Evolutionary conservation across 1,140 invertebrate species (phyloP).

Genomic region (Lysiphlebus fabarum): DNA sequence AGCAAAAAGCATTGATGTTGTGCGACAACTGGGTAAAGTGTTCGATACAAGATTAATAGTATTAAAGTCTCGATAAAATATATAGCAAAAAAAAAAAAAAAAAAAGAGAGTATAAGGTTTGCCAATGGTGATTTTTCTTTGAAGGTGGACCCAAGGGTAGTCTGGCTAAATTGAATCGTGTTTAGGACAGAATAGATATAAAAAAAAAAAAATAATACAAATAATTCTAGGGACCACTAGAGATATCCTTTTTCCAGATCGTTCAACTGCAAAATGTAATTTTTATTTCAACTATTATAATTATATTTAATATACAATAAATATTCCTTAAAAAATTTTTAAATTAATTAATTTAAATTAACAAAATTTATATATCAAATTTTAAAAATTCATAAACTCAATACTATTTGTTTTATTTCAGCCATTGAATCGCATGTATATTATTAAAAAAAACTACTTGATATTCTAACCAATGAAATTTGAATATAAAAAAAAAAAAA

Average conservation of each 20-base stretch:
- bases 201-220: neutral
- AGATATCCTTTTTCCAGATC: constrained; percentile 29
- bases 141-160: constrained; percentile 52
- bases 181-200: constrained; percentile 44
- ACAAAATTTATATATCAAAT: too few relatives aligned
- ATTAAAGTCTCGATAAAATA: constrained; percentile 30
- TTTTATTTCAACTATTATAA: constrained; percentile 20
- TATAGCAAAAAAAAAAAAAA: too few relatives aligned
- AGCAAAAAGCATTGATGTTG: constrained; percentile 20
- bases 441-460: constrained; percentile 17
- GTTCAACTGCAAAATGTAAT: constrained; percentile 21
- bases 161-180: constrained; percentile 55
- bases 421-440: too few relatives aligned
- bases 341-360: too few relatives aligned
- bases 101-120: constrained; percentile 36
- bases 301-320: too few relatives aligned
- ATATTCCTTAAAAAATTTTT: too few relatives aligned
- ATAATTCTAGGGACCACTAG: constrained; percentile 33
- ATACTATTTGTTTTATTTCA: too few relatives aligned
- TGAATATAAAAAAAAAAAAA: constrained; percentile 45
- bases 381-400: too few relatives aligned
- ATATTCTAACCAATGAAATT: constrained; percentile 33
- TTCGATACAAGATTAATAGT: constrained; percentile 58
- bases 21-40: constrained; percentile 48
- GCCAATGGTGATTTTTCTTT: constrained; percentile 54